A percentile compares a stretch with the other conserved stretches of the same genome.
Evolutionary conservation across 1,140 invertebrate species (phyloP).

Genomic region (Oppia nitens): DNA sequence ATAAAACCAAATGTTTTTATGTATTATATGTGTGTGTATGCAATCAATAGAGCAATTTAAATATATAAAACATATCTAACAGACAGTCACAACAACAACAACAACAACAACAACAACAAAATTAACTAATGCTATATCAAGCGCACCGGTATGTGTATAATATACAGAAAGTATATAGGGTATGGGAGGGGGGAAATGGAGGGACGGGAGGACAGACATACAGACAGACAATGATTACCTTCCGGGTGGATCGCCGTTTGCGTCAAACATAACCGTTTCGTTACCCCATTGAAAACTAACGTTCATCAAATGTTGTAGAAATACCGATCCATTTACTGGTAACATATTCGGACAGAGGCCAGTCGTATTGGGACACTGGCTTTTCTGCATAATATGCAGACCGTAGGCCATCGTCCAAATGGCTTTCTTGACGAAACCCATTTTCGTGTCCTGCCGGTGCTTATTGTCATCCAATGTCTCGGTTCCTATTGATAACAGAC

Average conservation of each 20-base stretch:
- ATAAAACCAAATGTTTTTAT: too few species aligned
- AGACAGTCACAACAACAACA: too few species aligned
- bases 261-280: conserved; percentile 57
- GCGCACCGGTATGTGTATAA: too few species aligned
- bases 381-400: conserved; percentile 40
- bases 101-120: too few species aligned
- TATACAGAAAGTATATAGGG: too few species aligned
- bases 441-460: conserved; percentile 52
- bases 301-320: conserved; percentile 52
- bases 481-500: conserved; percentile 31
- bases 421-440: conserved; percentile 56
- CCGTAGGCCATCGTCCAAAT: conserved; percentile 49
- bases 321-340: conserved; percentile 44
- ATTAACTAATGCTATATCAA: too few species aligned
- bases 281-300: conserved; percentile 50
- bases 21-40: too few species aligned
- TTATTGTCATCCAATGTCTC: conserved; percentile 34
- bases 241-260: conserved; percentile 63
- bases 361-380: conserved; percentile 31
- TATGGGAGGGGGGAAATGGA: too few species aligned
- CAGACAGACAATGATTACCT: conserved; percentile 36
- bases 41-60: too few species aligned
- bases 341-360: conserved; percentile 43
- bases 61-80: too few species aligned
- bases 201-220: not conserved